Conservation (phyloP, 2,888 invertebrate species). For the Anodontia alba region DNA sequence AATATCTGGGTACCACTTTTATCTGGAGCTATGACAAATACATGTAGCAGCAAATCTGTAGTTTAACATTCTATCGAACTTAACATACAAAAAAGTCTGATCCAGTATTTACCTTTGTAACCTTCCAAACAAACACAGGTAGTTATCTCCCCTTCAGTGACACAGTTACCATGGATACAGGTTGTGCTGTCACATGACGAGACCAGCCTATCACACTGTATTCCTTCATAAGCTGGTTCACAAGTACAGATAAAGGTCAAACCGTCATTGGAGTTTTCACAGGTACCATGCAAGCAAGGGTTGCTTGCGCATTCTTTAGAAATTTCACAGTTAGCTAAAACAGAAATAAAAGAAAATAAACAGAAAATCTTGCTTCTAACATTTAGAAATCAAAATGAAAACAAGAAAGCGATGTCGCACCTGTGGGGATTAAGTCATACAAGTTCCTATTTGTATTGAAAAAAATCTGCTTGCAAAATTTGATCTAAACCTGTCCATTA, state of each 20-base stretch:
- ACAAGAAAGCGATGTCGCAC: no score
- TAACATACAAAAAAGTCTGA: no score
- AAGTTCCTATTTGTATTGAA: no score
- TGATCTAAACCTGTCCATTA: no score
- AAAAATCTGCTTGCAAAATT: no score
- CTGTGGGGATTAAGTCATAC: no score
- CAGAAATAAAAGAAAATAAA: background rate
- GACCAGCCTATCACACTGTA: slow-evolving; percentile 56
- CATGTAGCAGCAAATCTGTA: no score
- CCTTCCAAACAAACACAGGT: slow-evolving; percentile 74
- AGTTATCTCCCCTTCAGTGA: slow-evolving; percentile 38
- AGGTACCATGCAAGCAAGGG: slow-evolving; percentile 56
- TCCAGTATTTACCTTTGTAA: slow-evolving; percentile 78
- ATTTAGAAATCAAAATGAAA: no score
- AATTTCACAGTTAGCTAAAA: slow-evolving; percentile 52
- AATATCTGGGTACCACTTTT: no score
- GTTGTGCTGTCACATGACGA: slow-evolving; percentile 65
- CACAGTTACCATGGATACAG: slow-evolving; percentile 77
- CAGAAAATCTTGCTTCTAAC: no score
- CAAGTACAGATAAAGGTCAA: slow-evolving; percentile 62
- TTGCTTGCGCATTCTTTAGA: slow-evolving; percentile 48
- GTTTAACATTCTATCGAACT: no score
- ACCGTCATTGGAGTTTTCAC: slow-evolving; percentile 40
- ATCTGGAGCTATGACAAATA: no score
- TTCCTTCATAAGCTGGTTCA: slow-evolving; percentile 52